Base-by-base conservation (phyloP, 2,888 invertebrate species). In the Erebia ligea region DNA sequence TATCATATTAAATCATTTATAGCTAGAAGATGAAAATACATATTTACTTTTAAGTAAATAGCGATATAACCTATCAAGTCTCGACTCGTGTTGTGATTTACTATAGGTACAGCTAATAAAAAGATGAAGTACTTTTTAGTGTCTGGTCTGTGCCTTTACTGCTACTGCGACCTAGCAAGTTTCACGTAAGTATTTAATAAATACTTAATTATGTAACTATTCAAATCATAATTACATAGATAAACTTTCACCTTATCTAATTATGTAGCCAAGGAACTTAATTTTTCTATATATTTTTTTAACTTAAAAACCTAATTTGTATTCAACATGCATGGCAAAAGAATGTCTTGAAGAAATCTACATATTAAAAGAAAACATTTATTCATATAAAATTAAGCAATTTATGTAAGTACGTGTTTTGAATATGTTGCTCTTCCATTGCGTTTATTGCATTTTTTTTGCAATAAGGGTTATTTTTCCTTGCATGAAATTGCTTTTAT, bases 261-360 rank as follows among this genome's bases (percentile, higher is more conserved):
- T 21, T 21, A 56, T 56, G 19, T 11, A 21, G 21, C 4, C 17
- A 56, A 21, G 21, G 19, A 21, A 21, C 10, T 21, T 56, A 56
- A 13, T 2, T 21, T 56, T 56, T 56, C 56, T 56, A 21, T 17
- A 3, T 25, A n/a, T 56, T 21, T 56, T 58, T 25, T 56, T 57
- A 42, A 42, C 10, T 56, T 21, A 11, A 1, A n/a, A 34, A n/a
- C 15, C n/a, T 25, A 0, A 58, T 58, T 58, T 58, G 34, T 34
- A 58, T 58, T 58, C 57, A 25, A 34, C n/a, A 15, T 58, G 57
- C 34, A 34, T 58, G 34, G 57, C n/a, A 13, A 57, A 57, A 57
- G 57, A 58, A 34, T 58, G 25, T 34, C 57, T 58, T 58, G 25
- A 34, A 58, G 34, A 34, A 58, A 58, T 34, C 57, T 58, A 58